phyloP scores from a whole-genome alignment of 2,797 vertebrate species.

The Acipenser transmontanus region DNA sequence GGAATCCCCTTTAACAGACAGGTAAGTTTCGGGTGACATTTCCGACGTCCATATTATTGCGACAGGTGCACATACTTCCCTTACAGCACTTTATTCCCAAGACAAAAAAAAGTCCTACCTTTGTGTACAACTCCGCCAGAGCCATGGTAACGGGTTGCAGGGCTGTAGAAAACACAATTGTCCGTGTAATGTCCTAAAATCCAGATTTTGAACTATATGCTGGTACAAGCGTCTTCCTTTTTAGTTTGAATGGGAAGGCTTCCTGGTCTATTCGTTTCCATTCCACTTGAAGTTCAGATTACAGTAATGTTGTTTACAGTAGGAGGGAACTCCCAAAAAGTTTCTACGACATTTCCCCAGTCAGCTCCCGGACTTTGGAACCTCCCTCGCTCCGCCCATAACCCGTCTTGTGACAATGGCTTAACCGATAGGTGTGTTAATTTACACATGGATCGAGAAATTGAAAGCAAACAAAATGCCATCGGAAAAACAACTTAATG shows the following conservation, averaged over 20 bases:
- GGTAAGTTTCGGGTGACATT: no score
- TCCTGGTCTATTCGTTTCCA: background rate
- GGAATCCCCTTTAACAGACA: no score
- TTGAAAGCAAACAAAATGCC: slow-evolving; percentile 46
- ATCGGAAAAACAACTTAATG: no score
- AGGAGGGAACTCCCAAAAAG: background rate
- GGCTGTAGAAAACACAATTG: no score
- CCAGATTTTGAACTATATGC: background rate
- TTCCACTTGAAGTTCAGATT: background rate
- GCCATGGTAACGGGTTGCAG: slow-evolving; percentile 46
- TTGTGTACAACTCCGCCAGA: slow-evolving; percentile 63
- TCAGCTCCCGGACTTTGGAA: slow-evolving; percentile 26
- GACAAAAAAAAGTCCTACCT: slow-evolving; percentile 45
- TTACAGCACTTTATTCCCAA: slow-evolving; percentile 13
- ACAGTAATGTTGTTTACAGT: background rate
- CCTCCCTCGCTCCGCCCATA: slow-evolving; percentile 36
- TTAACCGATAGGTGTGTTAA: slow-evolving; percentile 47
- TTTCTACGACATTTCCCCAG: no score
- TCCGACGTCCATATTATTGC: no score
- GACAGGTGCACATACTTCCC: no score
- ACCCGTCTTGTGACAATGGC: slow-evolving; percentile 55
- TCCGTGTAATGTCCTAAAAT: background rate
- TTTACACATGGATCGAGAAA: slow-evolving; percentile 46
- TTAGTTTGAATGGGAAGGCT: no score
- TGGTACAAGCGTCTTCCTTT: no score